Base-by-base conservation (phyloP, 2,888 invertebrate genomes). In the Tetranychus truncatus region DNA sequence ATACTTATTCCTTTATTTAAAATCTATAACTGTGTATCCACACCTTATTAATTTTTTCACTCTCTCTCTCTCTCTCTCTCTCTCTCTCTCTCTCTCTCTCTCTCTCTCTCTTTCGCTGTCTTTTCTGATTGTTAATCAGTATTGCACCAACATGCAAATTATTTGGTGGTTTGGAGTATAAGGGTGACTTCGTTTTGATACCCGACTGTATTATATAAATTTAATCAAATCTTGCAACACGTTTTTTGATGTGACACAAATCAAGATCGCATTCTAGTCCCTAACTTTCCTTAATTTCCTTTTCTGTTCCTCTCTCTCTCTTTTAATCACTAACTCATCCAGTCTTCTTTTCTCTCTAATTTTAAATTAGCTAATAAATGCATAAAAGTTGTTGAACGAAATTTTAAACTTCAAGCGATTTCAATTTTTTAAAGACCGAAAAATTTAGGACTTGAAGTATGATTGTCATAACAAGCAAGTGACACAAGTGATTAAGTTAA, bases 1-100 rank as follows among this genome's bases (percentile, higher is more conserved):
- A 73, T 66, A 55, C 73, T n/a, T 66, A 73, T 65, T 73, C 72
- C 45, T 72, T 72, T 72, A 34, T 72, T n/a, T 72, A 45, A 72
- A 45, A 20, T 11, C 69, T 11, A 66, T 21, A 69, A 20, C 4
- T 24, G 20, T 69, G 11, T 69, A 55, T 1, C 55, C 55, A 24
- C 44, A 45, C 20, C 72, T 45, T 44, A n/a, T 45, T n/a, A 6
- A 6, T 45, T 46, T 11, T 34, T 15, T 44, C 44, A 20, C 72
- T 34, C 72, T 34, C 45, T 45, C 1, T 72, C 72, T 72, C 72
- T 72, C 72, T 45, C 45, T 45, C 15, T 11, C 6, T 15, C 15
- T n/a, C n/a, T n/a, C n/a, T n/a, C n/a, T n/a, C 72, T 34, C 72
- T 34, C 45, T 45, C 1, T 72, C 72, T 72, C 72, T 72, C 72